Evolutionary conservation across 2,113 vertebrate species (phyloP), one percentile per base, ranked within the genome.

Genomic region (Lathamus discolor): DNA sequence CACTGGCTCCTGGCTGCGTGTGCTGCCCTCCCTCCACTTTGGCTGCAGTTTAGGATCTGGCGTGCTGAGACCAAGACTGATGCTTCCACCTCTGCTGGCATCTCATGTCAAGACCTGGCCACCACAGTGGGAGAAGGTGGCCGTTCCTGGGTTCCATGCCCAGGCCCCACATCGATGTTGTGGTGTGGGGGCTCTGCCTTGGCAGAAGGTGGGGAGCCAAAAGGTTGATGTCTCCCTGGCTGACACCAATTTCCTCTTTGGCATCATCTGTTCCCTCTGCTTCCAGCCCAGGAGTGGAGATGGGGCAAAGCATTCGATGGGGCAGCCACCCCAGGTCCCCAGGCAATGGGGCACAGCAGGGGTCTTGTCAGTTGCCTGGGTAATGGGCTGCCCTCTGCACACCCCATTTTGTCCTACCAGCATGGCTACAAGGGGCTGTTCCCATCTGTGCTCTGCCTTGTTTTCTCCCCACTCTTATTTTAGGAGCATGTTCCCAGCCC

Each of bases 381-480:
- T 52, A 25, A 8, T 59, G 77, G 54, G 70, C 84, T 91, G 75
- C 46, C 62, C 48, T 17, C 68, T 0, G 0, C 44, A 15, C 13
- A 7, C 23, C 51, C 62, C 0, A 0, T 57, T 46, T 54, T 3
- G 1, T 91, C 64, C 59, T 69, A 3, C 9, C 2, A 1, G 19
- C 27, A 52, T 52, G 27, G 51, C 15, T 52, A 17, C 51, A 52
- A 52, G 51, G 28, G 51, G 51, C 76, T 69, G 67, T 95, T 96
- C 95, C 80, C 87, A 52, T 74, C 82, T 1, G 0, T 1, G 9
- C 75, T 83, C 68, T 63, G 85, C 52, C 64, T 81, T 46, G 9
- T 55, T 80, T 94, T 84, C 52, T 73, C 84, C 70, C 37, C 16
- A 9, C 48, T 95, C 93, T 96, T 98, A 97, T 97, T 98, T 98